These are phyloP conservation scores for Mystacides longicornis DNA, from an alignment of 2,888 invertebrate species.

Conservation along the genomic window DNA sequence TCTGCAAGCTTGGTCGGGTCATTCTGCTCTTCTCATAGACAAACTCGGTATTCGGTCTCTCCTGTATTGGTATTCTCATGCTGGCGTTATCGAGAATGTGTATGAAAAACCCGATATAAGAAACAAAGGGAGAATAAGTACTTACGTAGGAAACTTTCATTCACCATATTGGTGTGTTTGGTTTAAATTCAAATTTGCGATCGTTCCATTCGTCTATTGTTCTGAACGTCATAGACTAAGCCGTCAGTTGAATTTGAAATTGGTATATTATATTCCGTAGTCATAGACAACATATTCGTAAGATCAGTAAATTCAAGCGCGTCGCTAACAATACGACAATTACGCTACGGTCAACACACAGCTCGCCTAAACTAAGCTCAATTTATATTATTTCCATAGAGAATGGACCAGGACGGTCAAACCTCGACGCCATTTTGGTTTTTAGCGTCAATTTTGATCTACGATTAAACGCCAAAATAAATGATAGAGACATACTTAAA, in stretches of 20 bases:
- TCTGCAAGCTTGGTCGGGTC: too few species aligned
- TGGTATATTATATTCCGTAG: background rate
- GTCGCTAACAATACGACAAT: conserved; percentile 22
- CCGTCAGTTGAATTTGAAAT: conserved; percentile 1
- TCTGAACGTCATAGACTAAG: background rate
- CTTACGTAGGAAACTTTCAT: background rate
- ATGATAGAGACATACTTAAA: too few species aligned
- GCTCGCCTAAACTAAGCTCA: conserved; percentile 5
- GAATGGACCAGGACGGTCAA: background rate
- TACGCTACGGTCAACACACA: conserved; percentile 23
- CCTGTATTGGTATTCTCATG: too few species aligned
- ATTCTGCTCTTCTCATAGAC: too few species aligned
- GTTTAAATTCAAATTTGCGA: background rate
- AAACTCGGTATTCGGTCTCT: too few species aligned
- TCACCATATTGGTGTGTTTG: background rate
- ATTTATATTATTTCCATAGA: background rate
- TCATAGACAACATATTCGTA: conserved; percentile 8
- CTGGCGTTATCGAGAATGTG: too few species aligned
- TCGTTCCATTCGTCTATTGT: background rate
- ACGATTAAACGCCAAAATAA: too few species aligned
- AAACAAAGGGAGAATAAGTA: too few species aligned
- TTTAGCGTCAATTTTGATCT: too few species aligned
- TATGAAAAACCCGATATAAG: too few species aligned
- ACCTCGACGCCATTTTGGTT: too few species aligned
- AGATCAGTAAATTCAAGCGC: conserved; percentile 12